Evolutionary conservation across 1,140 invertebrate genomes (phyloP).

Genomic region (Stegodyphus dumicola): DNA sequence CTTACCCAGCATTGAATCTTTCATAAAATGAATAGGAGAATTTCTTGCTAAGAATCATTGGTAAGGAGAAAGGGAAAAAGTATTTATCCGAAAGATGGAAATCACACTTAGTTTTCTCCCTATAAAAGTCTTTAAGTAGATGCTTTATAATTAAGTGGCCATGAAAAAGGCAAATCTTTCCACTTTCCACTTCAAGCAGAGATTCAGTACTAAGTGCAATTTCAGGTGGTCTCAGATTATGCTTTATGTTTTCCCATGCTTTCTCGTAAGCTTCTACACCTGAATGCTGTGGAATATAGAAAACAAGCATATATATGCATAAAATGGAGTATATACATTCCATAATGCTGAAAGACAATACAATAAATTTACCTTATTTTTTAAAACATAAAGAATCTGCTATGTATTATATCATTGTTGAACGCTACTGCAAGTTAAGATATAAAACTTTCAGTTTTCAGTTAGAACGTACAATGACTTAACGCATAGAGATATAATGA

Average conservation of each 20-base stretch:
- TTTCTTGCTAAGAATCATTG: not conserved
- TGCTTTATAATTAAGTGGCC: not conserved
- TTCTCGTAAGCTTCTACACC: not conserved
- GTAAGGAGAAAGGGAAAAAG: not conserved
- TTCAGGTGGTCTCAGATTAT: not conserved
- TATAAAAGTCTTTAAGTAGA: not conserved
- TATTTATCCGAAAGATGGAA: not conserved
- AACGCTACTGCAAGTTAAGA: no score
- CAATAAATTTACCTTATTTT: no score
- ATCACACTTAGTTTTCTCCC: not conserved
- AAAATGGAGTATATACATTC: no score
- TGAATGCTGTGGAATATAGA: not conserved
- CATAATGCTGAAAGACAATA: no score
- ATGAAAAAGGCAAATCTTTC: not conserved
- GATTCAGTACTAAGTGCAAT: not conserved
- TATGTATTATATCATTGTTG: no score
- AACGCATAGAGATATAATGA: no score
- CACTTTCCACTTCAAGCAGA: not conserved
- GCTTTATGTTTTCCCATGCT: not conserved
- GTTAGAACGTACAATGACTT: no score
- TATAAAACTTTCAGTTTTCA: no score
- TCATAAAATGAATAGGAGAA: not conserved
- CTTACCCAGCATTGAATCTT: constrained; percentile 13
- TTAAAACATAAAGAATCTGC: no score
- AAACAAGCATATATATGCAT: not conserved